Base-by-base conservation (phyloP, 92 coral and sea anemone species). In the Micromussa lordhowensis region DNA sequence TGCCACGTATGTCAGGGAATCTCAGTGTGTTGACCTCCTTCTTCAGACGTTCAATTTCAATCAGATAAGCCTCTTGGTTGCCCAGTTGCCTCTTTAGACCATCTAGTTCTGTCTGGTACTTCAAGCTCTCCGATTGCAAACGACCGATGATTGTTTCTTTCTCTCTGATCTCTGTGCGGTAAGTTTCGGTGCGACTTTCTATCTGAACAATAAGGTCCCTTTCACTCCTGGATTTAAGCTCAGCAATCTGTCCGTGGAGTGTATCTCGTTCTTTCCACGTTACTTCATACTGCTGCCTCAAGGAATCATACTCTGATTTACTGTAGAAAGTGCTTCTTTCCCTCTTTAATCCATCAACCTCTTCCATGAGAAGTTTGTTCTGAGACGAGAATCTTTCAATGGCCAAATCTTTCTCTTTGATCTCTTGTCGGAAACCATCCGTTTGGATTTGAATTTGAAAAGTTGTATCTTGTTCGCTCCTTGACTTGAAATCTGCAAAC, bases 381-480 rank as follows among this genome's bases (percentile, higher is more conserved):
- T 89, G 88, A 11, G 89, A 66, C 8, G 90, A 58, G 57, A 89
- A 70, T 16, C 92, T 77, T 48, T 72, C 76, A 53, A 89, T 89
- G 32, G 83, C 58, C 32, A 72, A 1, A 12, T 85, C 92, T 40
- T 89, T 89, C 78, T 89, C 92, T 32, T 70, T 55, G 29, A 89
- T 69, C 31, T 89, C 89, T 49, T 89, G 86, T 81, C 92, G 89
- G 28, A 77, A 89, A 69, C 81, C 79, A 24, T 89, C 88, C 9
- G 82, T 75, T 16, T 80, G 84, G 30, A 80, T 64, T 58, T 80
- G 70, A n/a, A 80, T 80, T 16, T 80, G 84, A 59, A 80, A 21
- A 14, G 84, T 35, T 7, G 30, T 61, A 30, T 80, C 84, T 32
- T 80, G 84, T 38, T 80, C 84, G 74, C 54, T 80, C 35, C 84